Conservation (phyloP, 1,140 invertebrate species). For the Euura saliciscinereae region DNA sequence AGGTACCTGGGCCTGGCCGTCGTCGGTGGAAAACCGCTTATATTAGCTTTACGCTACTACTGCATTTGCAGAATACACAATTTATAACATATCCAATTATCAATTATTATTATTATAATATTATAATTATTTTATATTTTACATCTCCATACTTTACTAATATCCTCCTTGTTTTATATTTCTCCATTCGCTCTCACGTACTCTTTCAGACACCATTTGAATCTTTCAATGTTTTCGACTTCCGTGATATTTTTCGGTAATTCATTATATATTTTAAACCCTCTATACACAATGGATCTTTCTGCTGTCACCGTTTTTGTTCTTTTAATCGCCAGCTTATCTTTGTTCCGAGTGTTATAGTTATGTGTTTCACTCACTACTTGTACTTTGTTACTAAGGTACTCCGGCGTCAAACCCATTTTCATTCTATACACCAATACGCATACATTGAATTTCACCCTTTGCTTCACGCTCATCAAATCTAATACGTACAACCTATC, state of each 20-base stretch:
- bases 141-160: not conserved
- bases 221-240: not conserved
- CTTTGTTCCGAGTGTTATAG: slow-evolving; percentile 7
- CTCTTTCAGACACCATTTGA: not conserved
- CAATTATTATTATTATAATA: not conserved
- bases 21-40: too few species aligned
- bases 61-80: not conserved
- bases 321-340: slow-evolving; percentile 9
- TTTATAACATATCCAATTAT: not conserved
- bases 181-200: not conserved
- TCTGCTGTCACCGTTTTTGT: not conserved
- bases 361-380: slow-evolving; percentile 13
- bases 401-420: not conserved
- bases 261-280: slow-evolving; percentile 15
- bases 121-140: not conserved
- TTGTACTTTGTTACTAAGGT: not conserved
- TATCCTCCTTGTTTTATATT: not conserved
- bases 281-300: slow-evolving; percentile 15
- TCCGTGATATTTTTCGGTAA: slow-evolving; percentile 14
- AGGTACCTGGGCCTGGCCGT: too few species aligned
- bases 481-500: not conserved
- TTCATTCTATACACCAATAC: slow-evolving; percentile 13
- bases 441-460: slow-evolving; percentile 16
- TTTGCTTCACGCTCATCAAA: slow-evolving; percentile 5
- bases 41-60: not conserved